Base-by-base conservation (phyloP, 2,797 vertebrate genomes). In the Hydrolagus colliei region DNA sequence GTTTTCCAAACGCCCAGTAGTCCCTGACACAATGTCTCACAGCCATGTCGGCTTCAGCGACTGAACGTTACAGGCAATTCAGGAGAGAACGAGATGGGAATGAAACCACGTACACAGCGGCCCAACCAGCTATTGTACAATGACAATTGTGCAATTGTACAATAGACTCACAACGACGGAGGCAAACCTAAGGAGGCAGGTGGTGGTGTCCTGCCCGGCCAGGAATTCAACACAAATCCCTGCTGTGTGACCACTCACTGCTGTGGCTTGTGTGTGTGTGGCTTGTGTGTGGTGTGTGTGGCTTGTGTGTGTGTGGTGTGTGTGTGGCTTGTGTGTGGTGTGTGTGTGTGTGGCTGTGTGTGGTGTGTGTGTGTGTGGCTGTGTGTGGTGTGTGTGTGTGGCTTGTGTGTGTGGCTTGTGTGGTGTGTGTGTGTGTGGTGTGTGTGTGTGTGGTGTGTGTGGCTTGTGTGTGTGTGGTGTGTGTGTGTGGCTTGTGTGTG, bases 171-270 rank as follows among this genome's bases (percentile, higher is more conserved):
- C 8, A 71, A 52, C 61, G 84, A 71, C 20, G 32, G 4, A 63
- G 27, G 12, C 62, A 75, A 72, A 32, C 20, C 18, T n/a, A 41
- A 61, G 22, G 20, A 27, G 16, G 67, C 61, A 22, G 27, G 59
- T 41, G 27, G 59, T 41, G 82, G 27, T 27, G 27, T 27, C 27
- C 27, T 27, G 27, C 27, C 75, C 6, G 13, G 72, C 77, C 59
- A 74, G 59, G 18, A 65, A 61, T 14, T 16, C 71, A 80, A 7
- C 22, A 10, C 72, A 73, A 27, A 41, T 80, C 77, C 52, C 72
- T 16, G 76, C 74, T 67, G 82, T 32, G 65, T 32, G 27, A 84
- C 89, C 92, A 87, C 86, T 72, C 92, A 87, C 86, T 72, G 90
- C 91, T 91, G 87, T 86, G 86, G 82, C 35, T 20, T 27, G 27